Conservation (phyloP, 2,113 vertebrate species). For the Gadus macrocephalus region DNA sequence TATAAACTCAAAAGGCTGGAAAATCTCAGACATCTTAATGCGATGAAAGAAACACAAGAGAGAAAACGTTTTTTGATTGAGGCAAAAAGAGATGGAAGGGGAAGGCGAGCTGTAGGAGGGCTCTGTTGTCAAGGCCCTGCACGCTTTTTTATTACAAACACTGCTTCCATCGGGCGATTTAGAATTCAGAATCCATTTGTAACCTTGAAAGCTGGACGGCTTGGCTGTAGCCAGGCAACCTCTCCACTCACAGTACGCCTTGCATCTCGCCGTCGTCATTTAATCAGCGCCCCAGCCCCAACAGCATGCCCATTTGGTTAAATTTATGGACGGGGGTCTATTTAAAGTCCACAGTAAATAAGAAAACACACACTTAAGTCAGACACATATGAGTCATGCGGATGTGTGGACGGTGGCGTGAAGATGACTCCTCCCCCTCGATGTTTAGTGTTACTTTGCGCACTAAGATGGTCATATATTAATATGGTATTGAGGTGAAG, state of each 20-base stretch:
- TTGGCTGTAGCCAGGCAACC: constrained; percentile 86
- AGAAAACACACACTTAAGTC: too few relatives aligned
- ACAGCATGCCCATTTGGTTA: constrained; percentile 15
- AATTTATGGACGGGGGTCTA: constrained; percentile 5
- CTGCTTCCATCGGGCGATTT: constrained; percentile 53
- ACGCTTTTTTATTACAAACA: constrained; percentile 33
- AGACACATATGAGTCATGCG: too few relatives aligned
- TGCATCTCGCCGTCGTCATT: constrained; percentile 84
- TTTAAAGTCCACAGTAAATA: too few relatives aligned
- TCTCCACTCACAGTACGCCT: constrained; percentile 83
- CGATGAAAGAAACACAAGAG: background rate
- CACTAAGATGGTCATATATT: too few relatives aligned
- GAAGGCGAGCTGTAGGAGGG: constrained; percentile 18
- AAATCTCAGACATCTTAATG: background rate
- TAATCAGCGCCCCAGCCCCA: constrained; percentile 46
- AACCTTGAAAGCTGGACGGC: constrained; percentile 77
- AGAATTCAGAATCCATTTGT: constrained; percentile 77
- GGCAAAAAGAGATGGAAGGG: background rate
- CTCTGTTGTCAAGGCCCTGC: constrained; percentile 23
- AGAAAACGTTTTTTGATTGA: constrained; percentile 11
- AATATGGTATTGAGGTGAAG: too few relatives aligned
- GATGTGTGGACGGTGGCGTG: too few relatives aligned
- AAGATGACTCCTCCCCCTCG: too few relatives aligned
- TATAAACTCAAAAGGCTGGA: background rate
- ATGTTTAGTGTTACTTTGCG: too few relatives aligned